Evolutionary conservation across 2,797 vertebrate genomes (phyloP), one percentile per base, ranked within the genome.

Genomic region (Cichlasoma orientale): DNA sequence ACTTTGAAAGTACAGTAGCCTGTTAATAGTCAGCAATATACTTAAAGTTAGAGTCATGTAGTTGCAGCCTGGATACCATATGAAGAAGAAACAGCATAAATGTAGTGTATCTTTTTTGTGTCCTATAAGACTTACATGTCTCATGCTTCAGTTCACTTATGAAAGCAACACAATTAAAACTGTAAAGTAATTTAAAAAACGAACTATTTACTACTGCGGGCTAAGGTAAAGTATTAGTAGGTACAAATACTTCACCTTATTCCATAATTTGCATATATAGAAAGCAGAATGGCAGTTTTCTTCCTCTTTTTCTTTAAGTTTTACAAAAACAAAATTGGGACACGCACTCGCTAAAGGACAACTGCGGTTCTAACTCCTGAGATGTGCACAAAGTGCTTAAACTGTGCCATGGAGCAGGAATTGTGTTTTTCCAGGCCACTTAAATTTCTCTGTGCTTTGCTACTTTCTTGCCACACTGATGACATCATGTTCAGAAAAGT

Each of bases 1-100:
- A 94, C 91, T 91, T 92, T 16, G 7, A 55, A 82, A 58, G 55
- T 56, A 78, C 47, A 85, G 69, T 2, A 55, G 72, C 33, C 75
- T 25, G 38, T 68, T 70, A 58, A 84, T 53, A 53, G 7, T 69
- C 50, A 54, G 12, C 63, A 33, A 47, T 56, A 54, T 21, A 50
- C 8, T 59, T 58, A 19, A 36, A 79, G 21, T 70, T 7, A 72
- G 25, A 56, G n/a, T 78, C 38, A 72, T 73, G 63, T 63, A 56
- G 18, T 56, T 38, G 52, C 69, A 27, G 54, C 25, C 41, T 61
- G 23, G 61, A 50, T 12, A n/a, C 25, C 27, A 47, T 27, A 66
- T 25, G 19, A 19, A 68, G 25, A 50, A 66, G 41, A 66, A 50
- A 47, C 23, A 50, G 63, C 25, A 29, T 13, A 50, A 68, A 68